Conservation (phyloP, 2,888 invertebrate species). For the Agrotis exclamationis region DNA sequence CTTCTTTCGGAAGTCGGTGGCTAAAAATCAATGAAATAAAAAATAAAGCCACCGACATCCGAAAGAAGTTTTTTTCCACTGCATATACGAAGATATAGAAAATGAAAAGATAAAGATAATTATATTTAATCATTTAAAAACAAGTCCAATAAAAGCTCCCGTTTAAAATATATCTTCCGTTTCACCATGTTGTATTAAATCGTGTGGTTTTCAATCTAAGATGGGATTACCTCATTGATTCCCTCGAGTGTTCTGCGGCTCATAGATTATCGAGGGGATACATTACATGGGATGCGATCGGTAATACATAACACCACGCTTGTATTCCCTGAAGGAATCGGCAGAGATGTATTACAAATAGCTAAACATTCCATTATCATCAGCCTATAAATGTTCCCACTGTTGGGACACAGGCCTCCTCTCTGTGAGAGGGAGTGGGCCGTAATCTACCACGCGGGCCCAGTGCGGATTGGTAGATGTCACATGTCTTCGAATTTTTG, state of each 20-base stretch:
- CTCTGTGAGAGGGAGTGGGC: too few relatives aligned
- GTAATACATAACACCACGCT: constrained; percentile 9
- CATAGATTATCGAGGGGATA: constrained; percentile 29
- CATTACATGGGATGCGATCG: constrained; percentile 19
- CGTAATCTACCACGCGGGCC: too few relatives aligned
- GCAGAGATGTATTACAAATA: background rate
- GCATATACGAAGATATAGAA: too few relatives aligned
- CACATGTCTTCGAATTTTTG: too few relatives aligned
- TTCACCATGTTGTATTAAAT: background rate
- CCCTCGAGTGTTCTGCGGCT: constrained; percentile 32
- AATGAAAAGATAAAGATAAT: too few relatives aligned
- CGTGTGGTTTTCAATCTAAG: constrained; percentile 37
- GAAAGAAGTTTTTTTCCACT: too few relatives aligned
- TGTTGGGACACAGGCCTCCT: too few relatives aligned
- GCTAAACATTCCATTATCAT: background rate
- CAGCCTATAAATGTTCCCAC: too few relatives aligned
- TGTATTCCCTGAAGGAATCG: background rate
- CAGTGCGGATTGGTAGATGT: too few relatives aligned
- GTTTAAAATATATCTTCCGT: constrained; percentile 15
- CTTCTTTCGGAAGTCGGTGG: too few relatives aligned
- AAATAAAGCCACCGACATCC: too few relatives aligned
- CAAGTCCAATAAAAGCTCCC: background rate
- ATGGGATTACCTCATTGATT: constrained; percentile 39
- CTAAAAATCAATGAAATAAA: too few relatives aligned
- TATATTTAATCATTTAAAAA: background rate